These are phyloP conservation scores for Tethya wilhelma DNA, from an alignment of 37 sponge, comb jelly and placozoan species.

Conservation along the genomic window DNA sequence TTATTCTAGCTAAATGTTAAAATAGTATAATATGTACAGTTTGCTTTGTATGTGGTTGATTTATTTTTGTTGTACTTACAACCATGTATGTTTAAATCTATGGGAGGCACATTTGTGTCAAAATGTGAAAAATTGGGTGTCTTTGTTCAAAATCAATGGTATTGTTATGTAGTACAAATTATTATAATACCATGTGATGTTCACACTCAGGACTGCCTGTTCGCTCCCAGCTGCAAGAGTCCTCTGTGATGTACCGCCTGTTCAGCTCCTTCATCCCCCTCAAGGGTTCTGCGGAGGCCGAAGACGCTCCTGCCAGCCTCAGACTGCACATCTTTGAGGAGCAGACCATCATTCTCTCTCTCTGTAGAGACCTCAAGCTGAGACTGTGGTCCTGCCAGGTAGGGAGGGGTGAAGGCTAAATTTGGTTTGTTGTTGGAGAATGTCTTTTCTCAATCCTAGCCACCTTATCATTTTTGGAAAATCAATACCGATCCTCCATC, in stretches of 20 bases:
- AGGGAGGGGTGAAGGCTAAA: background rate
- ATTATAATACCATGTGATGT: background rate
- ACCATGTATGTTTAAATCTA: background rate
- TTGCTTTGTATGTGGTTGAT: background rate
- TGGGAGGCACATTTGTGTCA: too few relatives aligned
- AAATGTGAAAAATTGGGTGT: background rate
- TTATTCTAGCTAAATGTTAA: too few relatives aligned
- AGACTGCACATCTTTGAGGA: constrained; percentile 40
- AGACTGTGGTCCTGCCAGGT: constrained; percentile 62
- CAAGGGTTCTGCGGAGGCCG: constrained; percentile 18
- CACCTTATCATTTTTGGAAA: too few relatives aligned
- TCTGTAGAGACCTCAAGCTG: constrained; percentile 46
- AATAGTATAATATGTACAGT: too few relatives aligned
- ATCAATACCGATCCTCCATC: too few relatives aligned
- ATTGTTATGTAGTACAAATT: background rate
- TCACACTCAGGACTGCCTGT: constrained; percentile 39
- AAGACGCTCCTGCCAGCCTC: constrained; percentile 34
- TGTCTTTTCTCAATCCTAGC: too few relatives aligned
- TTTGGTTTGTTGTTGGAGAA: background rate
- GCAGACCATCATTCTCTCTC: constrained; percentile 28
- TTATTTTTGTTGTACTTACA: too few relatives aligned
- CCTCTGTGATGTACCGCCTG: constrained; percentile 54
- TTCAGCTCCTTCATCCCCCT: constrained; percentile 35
- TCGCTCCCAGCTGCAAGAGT: constrained; percentile 35
- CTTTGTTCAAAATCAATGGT: background rate